phyloP scores from a whole-genome alignment of 1,140 invertebrate species.

The Ladona fulva region DNA sequence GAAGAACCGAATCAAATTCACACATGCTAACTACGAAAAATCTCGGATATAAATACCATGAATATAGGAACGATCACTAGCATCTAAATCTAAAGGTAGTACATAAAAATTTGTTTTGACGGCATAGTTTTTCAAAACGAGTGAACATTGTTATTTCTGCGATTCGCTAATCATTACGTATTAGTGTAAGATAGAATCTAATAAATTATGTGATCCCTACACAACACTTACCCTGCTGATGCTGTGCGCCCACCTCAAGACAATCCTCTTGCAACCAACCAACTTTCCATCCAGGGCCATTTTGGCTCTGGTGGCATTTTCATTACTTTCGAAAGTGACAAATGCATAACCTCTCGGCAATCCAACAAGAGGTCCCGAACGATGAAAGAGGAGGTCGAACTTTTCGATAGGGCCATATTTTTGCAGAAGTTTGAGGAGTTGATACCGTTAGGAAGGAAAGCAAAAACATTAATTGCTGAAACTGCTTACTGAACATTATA shows the following conservation, averaged over 20 bases:
- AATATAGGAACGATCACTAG: too few species aligned
- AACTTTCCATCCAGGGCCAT: constrained; percentile 61
- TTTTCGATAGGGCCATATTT: constrained; percentile 84
- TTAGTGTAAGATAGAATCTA: too few species aligned
- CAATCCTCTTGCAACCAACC: constrained; percentile 62
- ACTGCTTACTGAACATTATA: constrained; percentile 10
- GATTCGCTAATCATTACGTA: too few species aligned
- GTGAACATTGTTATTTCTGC: too few species aligned
- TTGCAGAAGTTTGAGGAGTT: constrained; percentile 89
- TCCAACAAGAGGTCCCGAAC: constrained; percentile 73
- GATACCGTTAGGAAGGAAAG: constrained; percentile 63
- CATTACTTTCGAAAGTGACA: constrained; percentile 64
- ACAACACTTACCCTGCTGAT: constrained; percentile 47
- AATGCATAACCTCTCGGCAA: constrained; percentile 90
- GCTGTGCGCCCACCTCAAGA: constrained; percentile 73
- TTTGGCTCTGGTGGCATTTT: constrained; percentile 57
- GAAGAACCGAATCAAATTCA: too few species aligned
- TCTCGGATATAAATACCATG: too few species aligned
- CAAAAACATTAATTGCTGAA: constrained; percentile 24
- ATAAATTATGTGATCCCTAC: too few species aligned
- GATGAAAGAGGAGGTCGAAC: constrained; percentile 90
- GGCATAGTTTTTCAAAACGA: too few species aligned
- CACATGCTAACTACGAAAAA: too few species aligned
- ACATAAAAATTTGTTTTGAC: too few species aligned
- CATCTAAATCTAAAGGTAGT: too few species aligned